Percentiles rank a stretch among this genome's conserved stretches.
Evolutionary conservation across 1,140 invertebrate genomes (phyloP).

Genomic region (Euura lappo): DNA sequence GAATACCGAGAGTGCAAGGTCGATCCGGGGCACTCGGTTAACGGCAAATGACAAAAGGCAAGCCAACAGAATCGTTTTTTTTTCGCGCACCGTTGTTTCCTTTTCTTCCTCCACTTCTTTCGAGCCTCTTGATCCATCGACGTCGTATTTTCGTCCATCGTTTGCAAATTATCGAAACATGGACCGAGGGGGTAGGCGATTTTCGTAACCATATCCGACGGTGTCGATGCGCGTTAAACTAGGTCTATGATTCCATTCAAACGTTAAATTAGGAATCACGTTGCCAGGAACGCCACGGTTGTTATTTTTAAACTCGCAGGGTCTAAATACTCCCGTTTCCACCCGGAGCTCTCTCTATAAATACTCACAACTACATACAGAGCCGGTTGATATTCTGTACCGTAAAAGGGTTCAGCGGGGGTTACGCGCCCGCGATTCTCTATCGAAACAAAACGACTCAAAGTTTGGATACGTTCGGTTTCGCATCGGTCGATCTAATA

Average conservation of each 20-base stretch:
- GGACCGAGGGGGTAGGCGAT: too few species aligned
- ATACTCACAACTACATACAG: background rate
- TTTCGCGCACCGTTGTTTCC: background rate
- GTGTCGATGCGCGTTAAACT: background rate
- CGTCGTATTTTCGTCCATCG: background rate
- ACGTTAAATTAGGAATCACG: slow-evolving; percentile 7
- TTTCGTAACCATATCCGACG: background rate
- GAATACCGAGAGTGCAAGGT: background rate
- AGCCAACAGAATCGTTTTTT: background rate
- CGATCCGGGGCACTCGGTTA: background rate
- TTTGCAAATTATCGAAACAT: background rate
- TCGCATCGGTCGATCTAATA: background rate
- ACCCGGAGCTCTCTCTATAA: slow-evolving; percentile 1
- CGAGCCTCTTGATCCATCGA: background rate
- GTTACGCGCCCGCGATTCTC: background rate
- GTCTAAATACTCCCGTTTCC: slow-evolving; percentile 6
- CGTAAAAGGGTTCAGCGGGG: background rate
- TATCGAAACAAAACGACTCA: background rate
- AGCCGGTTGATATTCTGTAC: background rate
- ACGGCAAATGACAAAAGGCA: slow-evolving; percentile 1
- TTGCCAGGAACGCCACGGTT: background rate
- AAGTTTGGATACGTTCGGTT: background rate
- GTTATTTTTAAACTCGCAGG: background rate
- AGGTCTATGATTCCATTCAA: slow-evolving; percentile 4
- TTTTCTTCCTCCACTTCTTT: background rate